Evolutionary conservation across 1,140 invertebrate species (phyloP).

Genomic region (Solen grandis): DNA sequence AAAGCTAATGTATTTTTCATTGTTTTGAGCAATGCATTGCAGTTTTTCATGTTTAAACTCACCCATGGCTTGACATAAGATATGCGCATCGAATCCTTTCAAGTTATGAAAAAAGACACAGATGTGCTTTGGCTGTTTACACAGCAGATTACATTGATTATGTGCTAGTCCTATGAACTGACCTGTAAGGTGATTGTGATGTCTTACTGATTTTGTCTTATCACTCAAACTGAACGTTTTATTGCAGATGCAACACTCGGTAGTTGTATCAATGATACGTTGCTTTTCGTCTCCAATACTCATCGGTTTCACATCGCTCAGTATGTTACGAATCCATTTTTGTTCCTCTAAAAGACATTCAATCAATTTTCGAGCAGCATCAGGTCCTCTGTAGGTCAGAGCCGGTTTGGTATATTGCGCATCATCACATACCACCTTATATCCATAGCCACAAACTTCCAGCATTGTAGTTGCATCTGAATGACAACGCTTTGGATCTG

Average conservation of each 20-base stretch:
- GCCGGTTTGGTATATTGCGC: background rate
- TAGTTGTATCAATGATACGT: background rate
- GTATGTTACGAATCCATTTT: no score
- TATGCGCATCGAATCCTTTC: slow-evolving; percentile 76
- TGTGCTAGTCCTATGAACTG: slow-evolving; percentile 29
- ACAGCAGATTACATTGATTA: slow-evolving; percentile 26
- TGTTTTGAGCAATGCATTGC: slow-evolving; percentile 74
- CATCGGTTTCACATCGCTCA: no score
- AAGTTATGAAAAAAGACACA: slow-evolving; percentile 80
- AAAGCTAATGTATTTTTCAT: no score
- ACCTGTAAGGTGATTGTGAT: slow-evolving; percentile 50
- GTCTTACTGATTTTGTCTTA: background rate
- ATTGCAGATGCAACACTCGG: slow-evolving; percentile 23
- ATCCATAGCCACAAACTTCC: no score
- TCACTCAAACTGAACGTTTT: slow-evolving; percentile 51
- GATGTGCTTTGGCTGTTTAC: slow-evolving; percentile 52
- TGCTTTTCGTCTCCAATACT: no score
- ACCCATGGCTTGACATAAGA: slow-evolving; percentile 71
- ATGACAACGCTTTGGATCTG: no score
- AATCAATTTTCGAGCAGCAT: background rate
- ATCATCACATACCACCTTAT: background rate
- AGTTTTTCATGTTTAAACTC: slow-evolving; percentile 64
- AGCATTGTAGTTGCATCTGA: no score
- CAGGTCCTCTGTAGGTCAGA: background rate
- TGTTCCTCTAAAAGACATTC: background rate